Conservation (phyloP, 2,113 vertebrate species). For the Coptodon rendalli region DNA sequence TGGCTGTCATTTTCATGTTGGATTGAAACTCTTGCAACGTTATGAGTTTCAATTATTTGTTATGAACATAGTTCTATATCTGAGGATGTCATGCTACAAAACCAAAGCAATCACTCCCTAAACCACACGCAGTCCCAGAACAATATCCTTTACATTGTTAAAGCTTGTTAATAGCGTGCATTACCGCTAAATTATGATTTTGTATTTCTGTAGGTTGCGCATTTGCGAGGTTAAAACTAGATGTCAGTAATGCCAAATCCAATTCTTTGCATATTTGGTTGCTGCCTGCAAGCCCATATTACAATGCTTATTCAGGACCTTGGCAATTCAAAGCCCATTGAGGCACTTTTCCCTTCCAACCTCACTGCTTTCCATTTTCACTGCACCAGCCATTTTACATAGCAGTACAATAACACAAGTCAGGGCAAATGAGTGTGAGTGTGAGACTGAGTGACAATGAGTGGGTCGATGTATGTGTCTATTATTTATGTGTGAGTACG, state of each 20-base stretch:
- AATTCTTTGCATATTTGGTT: conserved; percentile 15
- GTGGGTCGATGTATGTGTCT: neutral
- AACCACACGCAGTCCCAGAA: neutral
- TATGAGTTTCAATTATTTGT: neutral
- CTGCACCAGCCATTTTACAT: conserved; percentile 1
- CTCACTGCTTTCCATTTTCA: conserved; percentile 12
- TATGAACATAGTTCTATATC: neutral
- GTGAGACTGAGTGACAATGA: neutral
- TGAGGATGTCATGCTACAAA: neutral
- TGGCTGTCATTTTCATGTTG: neutral
- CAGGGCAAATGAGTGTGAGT: conserved; percentile 1
- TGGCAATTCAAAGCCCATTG: conserved; percentile 39
- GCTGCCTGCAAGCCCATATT: neutral
- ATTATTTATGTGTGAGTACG: neutral
- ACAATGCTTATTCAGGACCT: conserved; percentile 37
- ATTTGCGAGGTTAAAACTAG: neutral
- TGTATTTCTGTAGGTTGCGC: neutral
- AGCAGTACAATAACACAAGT: conserved; percentile 18
- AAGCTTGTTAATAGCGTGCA: neutral
- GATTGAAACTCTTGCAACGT: neutral
- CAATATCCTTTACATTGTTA: neutral
- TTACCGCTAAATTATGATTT: neutral
- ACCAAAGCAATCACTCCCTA: neutral
- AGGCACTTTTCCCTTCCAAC: conserved; percentile 16
- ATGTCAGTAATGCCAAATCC: conserved; percentile 19